These are phyloP conservation scores for Elymnias hypermnestra DNA, from an alignment of 1,140 invertebrate genomes.

Conservation along the genomic window DNA sequence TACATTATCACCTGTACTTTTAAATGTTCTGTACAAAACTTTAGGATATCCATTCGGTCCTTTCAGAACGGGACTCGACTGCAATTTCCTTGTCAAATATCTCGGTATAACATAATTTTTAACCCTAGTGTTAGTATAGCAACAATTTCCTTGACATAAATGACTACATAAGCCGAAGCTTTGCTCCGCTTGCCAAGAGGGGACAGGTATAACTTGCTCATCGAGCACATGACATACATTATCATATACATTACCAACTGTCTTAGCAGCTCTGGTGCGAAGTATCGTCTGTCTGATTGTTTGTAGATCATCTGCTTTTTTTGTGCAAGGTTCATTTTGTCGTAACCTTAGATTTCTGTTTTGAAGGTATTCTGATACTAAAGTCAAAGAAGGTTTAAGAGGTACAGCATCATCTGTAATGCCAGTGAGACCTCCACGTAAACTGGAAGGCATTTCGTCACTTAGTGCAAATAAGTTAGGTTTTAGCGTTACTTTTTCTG, in stretches of 20 bases:
- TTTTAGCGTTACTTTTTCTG: no score
- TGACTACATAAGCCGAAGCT: constrained; percentile 25
- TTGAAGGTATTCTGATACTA: constrained; percentile 61
- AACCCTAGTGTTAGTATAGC: not conserved
- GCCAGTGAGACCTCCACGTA: constrained; percentile 35
- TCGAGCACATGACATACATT: constrained; percentile 54
- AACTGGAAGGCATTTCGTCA: constrained; percentile 61
- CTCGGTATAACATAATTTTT: no score
- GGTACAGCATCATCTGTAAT: constrained; percentile 21
- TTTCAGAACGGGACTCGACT: not conserved
- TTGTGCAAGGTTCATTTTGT: constrained; percentile 25
- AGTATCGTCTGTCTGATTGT: constrained; percentile 58
- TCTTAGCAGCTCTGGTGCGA: constrained; percentile 39
- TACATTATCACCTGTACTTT: constrained; percentile 5
- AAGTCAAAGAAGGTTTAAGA: constrained; percentile 40
- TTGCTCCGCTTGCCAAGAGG: constrained; percentile 47
- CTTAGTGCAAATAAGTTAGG: constrained; percentile 54
- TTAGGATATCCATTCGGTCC: not conserved
- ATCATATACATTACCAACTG: constrained; percentile 48
- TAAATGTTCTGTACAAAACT: not conserved
- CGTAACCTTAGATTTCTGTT: constrained; percentile 48
- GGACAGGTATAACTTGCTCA: constrained; percentile 52
- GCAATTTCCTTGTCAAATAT: not conserved
- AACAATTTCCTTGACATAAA: not conserved
- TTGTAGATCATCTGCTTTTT: constrained; percentile 45